Percentiles rank a stretch among this genome's conserved stretches.
These are phyloP conservation scores for Sisor rabdophorus DNA, from an alignment of 2,113 vertebrate species.

Conservation along the genomic window DNA sequence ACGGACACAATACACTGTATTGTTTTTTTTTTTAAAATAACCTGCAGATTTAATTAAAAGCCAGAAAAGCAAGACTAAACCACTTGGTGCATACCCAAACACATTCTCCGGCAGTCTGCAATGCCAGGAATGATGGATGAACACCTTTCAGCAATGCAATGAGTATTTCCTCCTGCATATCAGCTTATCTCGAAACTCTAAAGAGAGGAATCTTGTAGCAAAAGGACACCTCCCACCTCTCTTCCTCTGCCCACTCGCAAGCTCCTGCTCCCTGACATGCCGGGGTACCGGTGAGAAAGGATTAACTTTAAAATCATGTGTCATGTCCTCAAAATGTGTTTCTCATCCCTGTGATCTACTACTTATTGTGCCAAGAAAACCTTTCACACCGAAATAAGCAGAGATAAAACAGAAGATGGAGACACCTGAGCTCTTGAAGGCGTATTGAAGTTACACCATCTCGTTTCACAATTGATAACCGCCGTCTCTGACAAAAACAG, in stretches of 20 bases:
- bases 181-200: constrained; percentile 63
- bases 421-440: constrained; percentile 21
- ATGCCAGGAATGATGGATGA: constrained; percentile 54
- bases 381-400: background rate
- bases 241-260: background rate
- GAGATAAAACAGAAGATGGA: background rate
- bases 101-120: constrained; percentile 16
- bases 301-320: background rate
- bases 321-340: constrained; percentile 1
- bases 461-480: constrained; percentile 1
- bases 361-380: constrained; percentile 1
- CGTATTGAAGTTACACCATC: constrained; percentile 10
- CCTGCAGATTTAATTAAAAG: constrained; percentile 1
- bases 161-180: constrained; percentile 62
- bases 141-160: constrained; percentile 31
- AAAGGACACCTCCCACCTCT: constrained; percentile 37
- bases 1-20: constrained; percentile 6
- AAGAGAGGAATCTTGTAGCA: constrained; percentile 51
- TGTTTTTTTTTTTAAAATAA: constrained; percentile 31
- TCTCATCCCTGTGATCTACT: constrained; percentile 6
- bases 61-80: background rate
- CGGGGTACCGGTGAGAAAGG: constrained; percentile 8
- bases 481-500: background rate
- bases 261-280: background rate
- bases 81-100: background rate